phyloP scores from a whole-genome alignment of 2,797 vertebrate species.

The Numenius phaeopus region DNA sequence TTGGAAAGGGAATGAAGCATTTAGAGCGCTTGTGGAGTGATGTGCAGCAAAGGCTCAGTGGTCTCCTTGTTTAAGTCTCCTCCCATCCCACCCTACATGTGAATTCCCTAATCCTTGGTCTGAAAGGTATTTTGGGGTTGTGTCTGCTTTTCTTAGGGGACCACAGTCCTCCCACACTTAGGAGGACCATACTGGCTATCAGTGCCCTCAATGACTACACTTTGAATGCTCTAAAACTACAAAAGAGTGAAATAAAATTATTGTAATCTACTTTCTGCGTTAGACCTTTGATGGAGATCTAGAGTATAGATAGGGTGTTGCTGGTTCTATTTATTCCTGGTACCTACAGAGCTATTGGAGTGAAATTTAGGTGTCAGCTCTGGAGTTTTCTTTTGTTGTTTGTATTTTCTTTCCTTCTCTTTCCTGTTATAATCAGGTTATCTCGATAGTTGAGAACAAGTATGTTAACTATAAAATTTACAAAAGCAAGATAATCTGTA shows the following conservation, averaged over 20 bases:
- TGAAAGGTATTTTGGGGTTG: background rate
- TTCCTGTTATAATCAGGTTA: background rate
- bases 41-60: fast-evolving
- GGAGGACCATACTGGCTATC: background rate
- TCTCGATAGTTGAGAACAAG: background rate
- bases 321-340: background rate
- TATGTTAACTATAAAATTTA: background rate
- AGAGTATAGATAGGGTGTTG: background rate
- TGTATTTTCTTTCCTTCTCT: fast-evolving
- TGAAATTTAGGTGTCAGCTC: background rate
- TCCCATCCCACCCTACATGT: background rate
- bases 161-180: fast-evolving
- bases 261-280: fast-evolving
- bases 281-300: fast-evolving
- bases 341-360: background rate
- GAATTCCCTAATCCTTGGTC: background rate
- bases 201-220: fast-evolving
- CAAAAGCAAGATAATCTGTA: background rate
- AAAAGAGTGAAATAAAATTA: background rate
- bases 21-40: background rate
- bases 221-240: background rate
- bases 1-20: background rate
- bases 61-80: background rate
- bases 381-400: background rate
- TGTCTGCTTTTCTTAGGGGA: background rate